phyloP scores from a whole-genome alignment of 2,888 invertebrate species.

The Microctonus brassicae region DNA sequence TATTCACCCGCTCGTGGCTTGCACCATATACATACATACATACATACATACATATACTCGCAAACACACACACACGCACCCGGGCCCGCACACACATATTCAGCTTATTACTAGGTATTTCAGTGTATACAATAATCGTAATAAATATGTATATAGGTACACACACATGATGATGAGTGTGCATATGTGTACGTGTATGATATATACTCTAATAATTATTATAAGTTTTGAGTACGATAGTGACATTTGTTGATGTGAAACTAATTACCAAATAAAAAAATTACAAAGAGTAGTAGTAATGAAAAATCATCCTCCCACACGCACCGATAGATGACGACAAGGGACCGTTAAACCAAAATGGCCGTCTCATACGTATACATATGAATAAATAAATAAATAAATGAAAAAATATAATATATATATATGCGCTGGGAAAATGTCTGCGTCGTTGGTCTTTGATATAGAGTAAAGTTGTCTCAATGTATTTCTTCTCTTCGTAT shows the following conservation, averaged over 20 bases:
- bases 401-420: not conserved
- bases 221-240: too few species aligned
- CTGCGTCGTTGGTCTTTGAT: not conserved
- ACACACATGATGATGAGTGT: not conserved
- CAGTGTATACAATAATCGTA: constrained; percentile 31
- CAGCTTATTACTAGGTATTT: constrained; percentile 27
- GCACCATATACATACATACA: not conserved
- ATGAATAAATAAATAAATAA: too few species aligned
- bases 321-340: constrained; percentile 16
- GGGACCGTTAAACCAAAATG: constrained; percentile 44
- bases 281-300: not conserved
- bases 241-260: too few species aligned
- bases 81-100: too few species aligned
- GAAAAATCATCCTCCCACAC: not conserved
- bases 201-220: too few species aligned
- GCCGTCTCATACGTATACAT: constrained; percentile 26
- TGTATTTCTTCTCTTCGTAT: not conserved
- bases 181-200: not conserved
- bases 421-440: not conserved
- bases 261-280: too few species aligned
- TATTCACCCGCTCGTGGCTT: constrained; percentile 17
- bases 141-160: constrained; percentile 10
- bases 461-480: not conserved
- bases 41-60: too few species aligned
- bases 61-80: too few species aligned